Evolutionary conservation across 1,140 invertebrate genomes (phyloP), one percentile per base, ranked within the genome.

Genomic region (Conus betulinus): DNA sequence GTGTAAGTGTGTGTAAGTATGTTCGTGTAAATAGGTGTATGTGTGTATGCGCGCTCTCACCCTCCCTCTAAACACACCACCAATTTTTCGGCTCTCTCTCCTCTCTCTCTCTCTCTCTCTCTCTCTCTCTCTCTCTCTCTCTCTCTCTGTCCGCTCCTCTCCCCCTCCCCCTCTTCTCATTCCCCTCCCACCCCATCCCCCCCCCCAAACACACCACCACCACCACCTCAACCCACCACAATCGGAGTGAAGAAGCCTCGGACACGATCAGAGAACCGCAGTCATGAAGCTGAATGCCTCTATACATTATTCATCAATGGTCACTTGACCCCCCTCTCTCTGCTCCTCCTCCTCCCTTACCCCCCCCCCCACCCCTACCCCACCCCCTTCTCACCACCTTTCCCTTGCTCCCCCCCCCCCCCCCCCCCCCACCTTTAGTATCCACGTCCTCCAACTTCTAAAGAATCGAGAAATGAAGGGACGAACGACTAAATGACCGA

Each of bases 41-140:
- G 57, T 51, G 60, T 84, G 82, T 25, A 51, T 55, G 82, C 53
- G 53, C 20, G n/a, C n/a, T n/a, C n/a, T n/a, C n/a, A n/a, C n/a
- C n/a, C n/a, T n/a, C n/a, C n/a, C n/a, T n/a, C n/a, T 27, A 17
- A 6, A 3, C 11, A 23, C 15, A 20, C 17, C 11, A 57, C 55
- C 20, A n/a, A 20, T 15, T 52, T 15, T 85, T 0, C 39, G 27
- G 25, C 25, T 85, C 13, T 52, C 25, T 85, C 17, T 71, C 17
- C 11, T 71, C 25, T 71, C 8, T 67, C 10, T 27, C 39, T 11
- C 15, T 85, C 25, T 25, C n/a, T 39, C 52, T 85, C 55, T 39
- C 25, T 67, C n/a, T 85, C 52, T 84, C 51, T 84, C 17, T 84
- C 51, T 84, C 51, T 84, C 51, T 84, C 51, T 84, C 51, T 84